A percentile compares a stretch with the other conserved stretches of the same genome.
phyloP scores from a whole-genome alignment of 2,888 invertebrate species.

The Spisula solida region DNA sequence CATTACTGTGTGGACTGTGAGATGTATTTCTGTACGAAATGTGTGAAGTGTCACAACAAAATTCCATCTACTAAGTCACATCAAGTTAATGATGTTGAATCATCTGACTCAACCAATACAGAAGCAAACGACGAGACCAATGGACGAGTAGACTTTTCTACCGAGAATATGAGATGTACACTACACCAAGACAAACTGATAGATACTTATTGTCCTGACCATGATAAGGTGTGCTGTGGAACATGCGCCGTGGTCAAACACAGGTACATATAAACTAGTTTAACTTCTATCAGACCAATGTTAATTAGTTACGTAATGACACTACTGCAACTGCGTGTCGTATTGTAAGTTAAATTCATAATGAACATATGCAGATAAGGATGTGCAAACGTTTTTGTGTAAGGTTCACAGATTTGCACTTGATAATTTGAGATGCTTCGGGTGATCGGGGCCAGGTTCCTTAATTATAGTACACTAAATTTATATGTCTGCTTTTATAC shows the following conservation, averaged over 20 bases:
- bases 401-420: too few species aligned
- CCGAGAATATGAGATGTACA: not conserved
- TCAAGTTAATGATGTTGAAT: not conserved
- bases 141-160: not conserved
- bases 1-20: constrained; percentile 29
- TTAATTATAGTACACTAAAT: too few species aligned
- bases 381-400: too few species aligned
- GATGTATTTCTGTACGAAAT: constrained; percentile 14
- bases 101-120: not conserved
- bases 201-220: constrained; percentile 10
- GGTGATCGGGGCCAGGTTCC: too few species aligned
- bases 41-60: constrained; percentile 10
- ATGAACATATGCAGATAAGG: too few species aligned
- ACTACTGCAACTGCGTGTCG: too few species aligned
- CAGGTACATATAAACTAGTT: not conserved
- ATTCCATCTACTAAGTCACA: not conserved
- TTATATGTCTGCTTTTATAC: too few species aligned
- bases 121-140: not conserved
- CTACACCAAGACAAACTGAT: constrained; percentile 7
- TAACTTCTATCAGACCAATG: too few species aligned
- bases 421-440: too few species aligned
- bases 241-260: constrained; percentile 18
- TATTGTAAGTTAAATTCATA: too few species aligned
- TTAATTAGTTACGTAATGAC: too few species aligned
- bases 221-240: constrained; percentile 29